Evolutionary conservation across 2,888 invertebrate species (phyloP).

Genomic region (Ophion ventricosus): DNA sequence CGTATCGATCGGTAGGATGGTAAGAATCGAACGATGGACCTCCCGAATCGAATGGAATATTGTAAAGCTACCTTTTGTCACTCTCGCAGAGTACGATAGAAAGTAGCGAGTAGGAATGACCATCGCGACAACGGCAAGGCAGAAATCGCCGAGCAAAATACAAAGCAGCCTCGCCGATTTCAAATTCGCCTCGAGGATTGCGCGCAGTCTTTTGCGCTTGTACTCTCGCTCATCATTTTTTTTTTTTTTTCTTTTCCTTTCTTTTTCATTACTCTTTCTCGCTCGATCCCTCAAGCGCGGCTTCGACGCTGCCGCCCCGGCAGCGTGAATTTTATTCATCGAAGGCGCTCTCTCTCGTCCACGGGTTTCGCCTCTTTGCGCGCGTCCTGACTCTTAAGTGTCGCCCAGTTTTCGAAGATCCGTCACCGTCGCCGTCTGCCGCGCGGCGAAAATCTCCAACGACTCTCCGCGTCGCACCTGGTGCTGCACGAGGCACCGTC

Average conservation of each 20-base stretch:
- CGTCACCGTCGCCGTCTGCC: slow-evolving; percentile 33
- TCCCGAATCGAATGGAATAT: slow-evolving; percentile 2
- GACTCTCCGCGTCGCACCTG: slow-evolving; percentile 41
- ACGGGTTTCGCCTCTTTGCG: slow-evolving; percentile 71
- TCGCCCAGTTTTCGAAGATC: slow-evolving; percentile 76
- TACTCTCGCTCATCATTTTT: slow-evolving; percentile 58
- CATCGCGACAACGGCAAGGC: slow-evolving; percentile 53
- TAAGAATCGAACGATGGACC: background rate
- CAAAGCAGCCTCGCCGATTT: slow-evolving; percentile 70
- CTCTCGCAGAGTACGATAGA: slow-evolving; percentile 63
- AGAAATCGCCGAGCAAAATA: slow-evolving; percentile 69
- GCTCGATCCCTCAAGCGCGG: slow-evolving; percentile 40
- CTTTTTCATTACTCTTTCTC: slow-evolving; percentile 44
- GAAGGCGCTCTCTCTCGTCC: slow-evolving; percentile 66
- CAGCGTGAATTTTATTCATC: slow-evolving; percentile 73
- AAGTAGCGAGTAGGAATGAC: slow-evolving; percentile 66
- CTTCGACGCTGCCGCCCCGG: slow-evolving; percentile 45
- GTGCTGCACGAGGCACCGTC: background rate
- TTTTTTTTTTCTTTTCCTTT: slow-evolving; percentile 65
- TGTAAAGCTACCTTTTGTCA: slow-evolving; percentile 48
- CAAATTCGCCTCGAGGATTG: slow-evolving; percentile 70
- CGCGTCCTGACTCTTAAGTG: slow-evolving; percentile 77
- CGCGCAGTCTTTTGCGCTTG: slow-evolving; percentile 59
- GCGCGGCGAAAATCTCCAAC: slow-evolving; percentile 20
- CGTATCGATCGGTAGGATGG: background rate